phyloP scores from a whole-genome alignment of 2,888 invertebrate species.

The Gryllus longicercus region DNA sequence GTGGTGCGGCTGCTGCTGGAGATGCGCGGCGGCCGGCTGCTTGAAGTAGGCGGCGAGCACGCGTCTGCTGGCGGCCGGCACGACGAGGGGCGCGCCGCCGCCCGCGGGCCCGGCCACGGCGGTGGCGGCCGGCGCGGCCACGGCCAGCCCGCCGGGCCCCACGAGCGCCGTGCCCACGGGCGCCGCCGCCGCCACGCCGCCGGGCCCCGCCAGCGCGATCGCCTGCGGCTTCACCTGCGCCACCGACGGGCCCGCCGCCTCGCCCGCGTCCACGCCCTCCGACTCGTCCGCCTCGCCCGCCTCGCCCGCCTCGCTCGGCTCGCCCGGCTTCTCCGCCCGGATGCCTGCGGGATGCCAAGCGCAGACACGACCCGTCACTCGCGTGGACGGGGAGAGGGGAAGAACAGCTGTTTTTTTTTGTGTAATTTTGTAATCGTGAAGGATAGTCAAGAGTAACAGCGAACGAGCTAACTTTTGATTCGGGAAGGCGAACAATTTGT shows the following conservation, averaged over 20 bases:
- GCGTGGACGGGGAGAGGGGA: no score
- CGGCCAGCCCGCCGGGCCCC: slow-evolving; percentile 51
- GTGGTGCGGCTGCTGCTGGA: no score
- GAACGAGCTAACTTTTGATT: no score
- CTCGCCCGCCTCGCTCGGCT: slow-evolving; percentile 38
- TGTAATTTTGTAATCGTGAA: no score
- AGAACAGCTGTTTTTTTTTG: no score
- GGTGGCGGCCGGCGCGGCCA: slow-evolving; percentile 53
- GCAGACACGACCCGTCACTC: no score
- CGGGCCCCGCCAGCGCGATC: slow-evolving; percentile 51
- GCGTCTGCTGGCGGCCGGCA: slow-evolving; percentile 18
- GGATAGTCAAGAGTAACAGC: no score
- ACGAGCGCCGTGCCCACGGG: slow-evolving; percentile 52
- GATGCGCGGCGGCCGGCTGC: not conserved
- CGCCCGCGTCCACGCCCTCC: slow-evolving; percentile 36
- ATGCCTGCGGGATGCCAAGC: not conserved
- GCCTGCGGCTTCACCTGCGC: slow-evolving; percentile 53
- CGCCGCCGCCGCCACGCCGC: slow-evolving; percentile 51
- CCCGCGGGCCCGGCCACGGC: slow-evolving; percentile 51
- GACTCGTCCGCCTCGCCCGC: slow-evolving; percentile 39
- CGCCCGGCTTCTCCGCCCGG: slow-evolving; percentile 22
- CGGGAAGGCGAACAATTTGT: not conserved
- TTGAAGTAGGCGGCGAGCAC: not conserved
- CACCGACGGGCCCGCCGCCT: slow-evolving; percentile 32
- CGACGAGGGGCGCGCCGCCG: slow-evolving; percentile 35